Evolutionary conservation across 2,888 invertebrate species (phyloP), one percentile per base, ranked within the genome.

Genomic region (Lamellibrachia satsuma): DNA sequence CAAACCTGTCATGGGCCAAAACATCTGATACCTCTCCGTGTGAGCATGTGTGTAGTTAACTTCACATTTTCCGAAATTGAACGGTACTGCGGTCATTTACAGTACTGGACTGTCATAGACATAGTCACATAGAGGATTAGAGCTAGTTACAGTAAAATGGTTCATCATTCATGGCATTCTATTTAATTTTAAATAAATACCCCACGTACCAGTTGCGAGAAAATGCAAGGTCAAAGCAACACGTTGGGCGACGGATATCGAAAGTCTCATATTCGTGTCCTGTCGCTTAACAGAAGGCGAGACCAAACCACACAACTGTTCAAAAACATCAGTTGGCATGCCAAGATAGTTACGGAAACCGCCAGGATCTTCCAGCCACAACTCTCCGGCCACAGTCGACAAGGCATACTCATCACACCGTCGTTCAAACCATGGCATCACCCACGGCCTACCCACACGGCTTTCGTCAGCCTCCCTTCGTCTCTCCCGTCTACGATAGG

Each of bases 181-280:
- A 39, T 39, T 39, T 39, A 39, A 39, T 39, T 39, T 39, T 39
- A 39, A 39, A 39, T 39, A 39, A 39, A 39, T 39, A 39, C 39
- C 39, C 39, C 39, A 75, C 75, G 75, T 6, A 75, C 75, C 75
- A 75, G 75, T 75, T 75, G 75, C 75, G 75, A 75, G 75, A 75
- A 75, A 75, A 22, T 75, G 75, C 75, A 75, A 75, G 2, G 75
- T 75, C 75, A 75, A 75, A 2, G 75, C 75, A 4, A 75, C 75
- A 22, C 75, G 75, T 22, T 75, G 75, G 75, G 75, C 75, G 75
- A 75, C 75, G 15, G 75, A 75, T 11, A 75, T 75, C 6, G 75
- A 75, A 15, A 75, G 22, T 75, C 75, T 75, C 75, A 75, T 75
- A n/a, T 75, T 75, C 75, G 75, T 75, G 75, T 75, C 75, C 75